Conservation (phyloP, 2,797 vertebrate species). For the Mycteria americana region DNA sequence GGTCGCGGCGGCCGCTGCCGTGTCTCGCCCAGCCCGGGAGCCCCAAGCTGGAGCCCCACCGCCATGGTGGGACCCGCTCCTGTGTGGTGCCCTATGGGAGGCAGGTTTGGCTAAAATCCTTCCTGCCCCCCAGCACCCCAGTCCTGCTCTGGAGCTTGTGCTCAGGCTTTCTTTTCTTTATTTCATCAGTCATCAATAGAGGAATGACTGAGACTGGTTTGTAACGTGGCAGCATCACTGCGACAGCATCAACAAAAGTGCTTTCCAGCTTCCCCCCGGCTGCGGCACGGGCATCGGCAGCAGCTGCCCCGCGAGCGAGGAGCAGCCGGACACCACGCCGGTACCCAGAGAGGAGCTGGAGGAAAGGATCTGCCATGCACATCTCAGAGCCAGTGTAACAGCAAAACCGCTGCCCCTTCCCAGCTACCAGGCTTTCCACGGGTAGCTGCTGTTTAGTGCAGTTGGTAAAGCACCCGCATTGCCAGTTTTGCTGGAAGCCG, state of each 20-base stretch:
- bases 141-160: background rate
- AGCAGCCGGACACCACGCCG: accelerated
- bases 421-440: background rate
- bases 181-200: background rate
- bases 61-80: accelerated
- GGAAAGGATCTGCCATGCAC: background rate
- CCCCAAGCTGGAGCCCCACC: background rate
- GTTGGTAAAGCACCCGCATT: accelerated
- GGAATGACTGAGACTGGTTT: background rate
- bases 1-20: background rate
- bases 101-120: background rate
- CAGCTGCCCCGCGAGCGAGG: accelerated
- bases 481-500: accelerated
- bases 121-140: accelerated
- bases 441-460: background rate
- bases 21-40: accelerated
- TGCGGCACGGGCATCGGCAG: accelerated
- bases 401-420: background rate
- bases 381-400: background rate
- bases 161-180: background rate
- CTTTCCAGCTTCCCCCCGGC: background rate
- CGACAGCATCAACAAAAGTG: accelerated
- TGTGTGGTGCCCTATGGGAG: background rate
- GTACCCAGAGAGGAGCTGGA: accelerated
- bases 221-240: accelerated